Base-by-base conservation (phyloP, 2,113 vertebrate genomes). In the Morone saxatilis region DNA sequence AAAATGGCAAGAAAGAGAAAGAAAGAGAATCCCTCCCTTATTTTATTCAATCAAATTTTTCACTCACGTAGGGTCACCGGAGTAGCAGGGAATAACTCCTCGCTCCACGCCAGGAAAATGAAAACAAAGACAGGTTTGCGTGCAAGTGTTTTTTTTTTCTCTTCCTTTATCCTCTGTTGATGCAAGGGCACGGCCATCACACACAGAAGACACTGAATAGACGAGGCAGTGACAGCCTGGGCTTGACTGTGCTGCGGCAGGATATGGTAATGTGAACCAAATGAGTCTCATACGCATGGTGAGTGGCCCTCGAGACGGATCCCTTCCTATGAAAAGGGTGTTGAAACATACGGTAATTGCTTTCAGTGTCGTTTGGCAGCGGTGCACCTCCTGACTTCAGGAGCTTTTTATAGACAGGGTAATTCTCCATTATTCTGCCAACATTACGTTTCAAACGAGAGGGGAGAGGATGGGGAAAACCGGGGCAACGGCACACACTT, bases 291-390 rank as follows among this genome's bases (percentile, higher is more conserved):
- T 80, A 80, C 76, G 78, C 76, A 57, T n/a, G 80, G 84, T 67
- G 91, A 93, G 89, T 81, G 89, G 87, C 90, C 92, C 91, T 90
- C 62, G 75, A 93, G 92, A 89, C 86, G 51, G 78, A 88, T 80
- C 78, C 87, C 83, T 88, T 79, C 81, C 88, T 84, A 78, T 92
- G 90, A 93, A 94, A 94, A 88, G 89, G 89, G 89, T 89, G 91
- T 92, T 90, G 92, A 93, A 92, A 94, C 88, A 87, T 88, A 89
- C 84, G 16, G 93, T 94, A 94, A 94, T 95, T 94, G 93, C 94
- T 92, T 92, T 92, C 90, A 69, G 79, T 94, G 93, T 91, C 84
- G 80, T 91, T 93, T 93, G 93, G 90, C 90, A 87, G 91, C 48
- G 1, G 59, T 47, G 89, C 68, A 86, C 85, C 90, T 89, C 81